phyloP scores from a whole-genome alignment of 2,113 vertebrate genomes.

The Numenius arquata region DNA sequence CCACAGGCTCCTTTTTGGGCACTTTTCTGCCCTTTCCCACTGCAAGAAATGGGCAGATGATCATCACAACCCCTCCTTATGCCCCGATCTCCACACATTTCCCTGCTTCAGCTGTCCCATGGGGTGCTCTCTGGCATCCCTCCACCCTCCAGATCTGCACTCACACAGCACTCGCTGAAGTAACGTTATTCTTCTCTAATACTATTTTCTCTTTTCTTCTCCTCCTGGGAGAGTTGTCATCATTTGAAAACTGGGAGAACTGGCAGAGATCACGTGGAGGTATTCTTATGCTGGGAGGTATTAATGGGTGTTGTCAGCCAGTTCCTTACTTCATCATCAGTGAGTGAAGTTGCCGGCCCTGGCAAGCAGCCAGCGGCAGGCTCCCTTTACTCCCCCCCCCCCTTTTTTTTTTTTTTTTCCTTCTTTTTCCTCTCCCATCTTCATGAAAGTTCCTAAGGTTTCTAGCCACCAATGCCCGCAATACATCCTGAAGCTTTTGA shows the following conservation, averaged over 20 bases:
- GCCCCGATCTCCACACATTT: neutral
- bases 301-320: conserved; percentile 11
- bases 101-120: neutral
- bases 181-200: neutral
- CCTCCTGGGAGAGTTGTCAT: neutral
- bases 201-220: neutral
- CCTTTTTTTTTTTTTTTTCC: neutral
- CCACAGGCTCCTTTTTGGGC: neutral
- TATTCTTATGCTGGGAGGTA: neutral
- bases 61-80: neutral
- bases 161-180: neutral
- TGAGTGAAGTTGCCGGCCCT: neutral
- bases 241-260: neutral
- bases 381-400: neutral
- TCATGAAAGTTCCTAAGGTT: neutral
- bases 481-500: neutral
- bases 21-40: neutral
- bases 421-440: neutral
- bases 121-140: neutral
- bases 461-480: neutral
- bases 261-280: neutral
- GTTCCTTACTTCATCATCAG: neutral
- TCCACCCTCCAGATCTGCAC: neutral
- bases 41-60: neutral
- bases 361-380: neutral